These are phyloP conservation scores for Epicampocera succincta DNA, from an alignment of 2,888 invertebrate species.

Conservation along the genomic window DNA sequence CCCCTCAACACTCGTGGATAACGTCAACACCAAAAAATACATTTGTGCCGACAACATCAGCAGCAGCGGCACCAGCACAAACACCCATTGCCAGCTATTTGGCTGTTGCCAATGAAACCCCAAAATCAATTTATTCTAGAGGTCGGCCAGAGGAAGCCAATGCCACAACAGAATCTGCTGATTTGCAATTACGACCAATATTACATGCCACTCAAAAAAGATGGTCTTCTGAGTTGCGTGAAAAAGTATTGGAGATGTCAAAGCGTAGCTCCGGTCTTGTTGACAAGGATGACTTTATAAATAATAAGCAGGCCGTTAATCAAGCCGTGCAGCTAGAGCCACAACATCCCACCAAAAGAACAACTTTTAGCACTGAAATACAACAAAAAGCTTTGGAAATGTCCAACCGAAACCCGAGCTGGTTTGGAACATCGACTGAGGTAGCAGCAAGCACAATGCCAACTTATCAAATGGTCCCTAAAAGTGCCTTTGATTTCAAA, in stretches of 20 bases:
- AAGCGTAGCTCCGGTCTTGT: slow-evolving; percentile 73
- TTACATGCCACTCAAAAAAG: slow-evolving; percentile 51
- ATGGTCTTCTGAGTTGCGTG: slow-evolving; percentile 74
- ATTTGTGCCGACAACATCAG: background rate
- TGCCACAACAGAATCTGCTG: background rate
- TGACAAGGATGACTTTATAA: slow-evolving; percentile 13
- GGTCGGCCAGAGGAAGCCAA: background rate
- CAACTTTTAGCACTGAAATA: slow-evolving; percentile 74
- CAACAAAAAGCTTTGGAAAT: slow-evolving; percentile 74
- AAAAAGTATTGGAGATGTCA: slow-evolving; percentile 74
- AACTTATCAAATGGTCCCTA: background rate
- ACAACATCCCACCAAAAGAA: slow-evolving; percentile 23
- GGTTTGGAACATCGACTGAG: slow-evolving; percentile 53
- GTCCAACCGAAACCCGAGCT: slow-evolving; percentile 73
- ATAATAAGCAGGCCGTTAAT: background rate
- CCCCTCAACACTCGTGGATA: slow-evolving; percentile 62
- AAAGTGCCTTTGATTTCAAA: background rate
- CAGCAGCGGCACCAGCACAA: background rate
- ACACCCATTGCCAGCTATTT: slow-evolving; percentile 29
- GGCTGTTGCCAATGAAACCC: slow-evolving; percentile 45
- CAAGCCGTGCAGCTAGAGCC: background rate
- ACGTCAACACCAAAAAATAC: slow-evolving; percentile 32
- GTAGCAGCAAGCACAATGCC: slow-evolving; percentile 36
- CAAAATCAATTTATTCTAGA: slow-evolving; percentile 57
- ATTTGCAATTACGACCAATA: slow-evolving; percentile 52